Evolutionary conservation across 2,797 vertebrate genomes (phyloP).

Genomic region (Microcaecilia unicolor): DNA sequence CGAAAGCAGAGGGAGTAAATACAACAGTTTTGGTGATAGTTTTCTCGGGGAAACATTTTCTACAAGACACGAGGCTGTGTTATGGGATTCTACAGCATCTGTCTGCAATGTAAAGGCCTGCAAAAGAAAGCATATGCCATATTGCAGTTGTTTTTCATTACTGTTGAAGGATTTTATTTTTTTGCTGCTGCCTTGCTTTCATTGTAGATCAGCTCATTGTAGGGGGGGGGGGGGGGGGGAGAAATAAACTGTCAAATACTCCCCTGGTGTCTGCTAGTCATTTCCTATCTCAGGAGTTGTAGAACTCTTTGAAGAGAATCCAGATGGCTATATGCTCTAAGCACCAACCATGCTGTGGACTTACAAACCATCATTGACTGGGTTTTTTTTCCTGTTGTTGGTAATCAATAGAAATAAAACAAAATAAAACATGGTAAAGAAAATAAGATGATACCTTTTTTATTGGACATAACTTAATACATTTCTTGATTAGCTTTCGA

Average conservation of each 20-base stretch:
- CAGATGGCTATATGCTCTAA: slow-evolving; percentile 43
- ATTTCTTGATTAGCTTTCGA: too few species aligned
- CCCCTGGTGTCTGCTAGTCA: slow-evolving; percentile 33
- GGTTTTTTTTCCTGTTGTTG: too few species aligned
- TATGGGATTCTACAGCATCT: too few species aligned
- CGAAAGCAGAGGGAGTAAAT: background rate
- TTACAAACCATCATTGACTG: too few species aligned
- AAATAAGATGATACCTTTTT: too few species aligned
- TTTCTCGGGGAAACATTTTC: background rate
- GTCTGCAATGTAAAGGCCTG: too few species aligned
- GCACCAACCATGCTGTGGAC: too few species aligned
- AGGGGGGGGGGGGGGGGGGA: slow-evolving; percentile 20
- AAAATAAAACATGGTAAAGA: too few species aligned
- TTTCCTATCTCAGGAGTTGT: slow-evolving; percentile 36
- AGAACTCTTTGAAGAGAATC: slow-evolving; percentile 44
- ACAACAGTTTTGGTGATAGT: background rate
- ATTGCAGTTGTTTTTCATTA: slow-evolving; percentile 32
- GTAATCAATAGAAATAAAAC: too few species aligned
- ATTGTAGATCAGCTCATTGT: slow-evolving; percentile 37
- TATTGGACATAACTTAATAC: too few species aligned
- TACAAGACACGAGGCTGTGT: too few species aligned
- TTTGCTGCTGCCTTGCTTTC: slow-evolving; percentile 24
- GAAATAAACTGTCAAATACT: slow-evolving; percentile 30
- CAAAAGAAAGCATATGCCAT: slow-evolving; percentile 5
- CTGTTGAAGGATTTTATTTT: slow-evolving; percentile 17